A percentile compares a stretch with the other conserved stretches of the same genome.
Evolutionary conservation across 2,797 vertebrate genomes (phyloP).

Genomic region (Micrastur ruficollis): DNA sequence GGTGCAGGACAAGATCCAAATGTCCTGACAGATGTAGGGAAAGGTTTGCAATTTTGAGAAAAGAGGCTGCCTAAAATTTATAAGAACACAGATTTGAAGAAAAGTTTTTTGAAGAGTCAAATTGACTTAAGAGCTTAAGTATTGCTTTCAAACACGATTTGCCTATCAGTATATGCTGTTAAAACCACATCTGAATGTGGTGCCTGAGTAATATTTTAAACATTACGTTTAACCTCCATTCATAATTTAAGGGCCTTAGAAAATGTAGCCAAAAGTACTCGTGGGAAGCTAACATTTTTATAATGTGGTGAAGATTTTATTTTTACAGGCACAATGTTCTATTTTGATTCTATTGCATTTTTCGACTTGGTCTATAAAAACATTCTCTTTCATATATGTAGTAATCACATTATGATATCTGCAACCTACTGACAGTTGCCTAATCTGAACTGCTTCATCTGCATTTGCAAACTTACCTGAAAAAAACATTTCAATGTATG

Average conservation of each 20-base stretch:
- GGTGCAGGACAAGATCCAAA: not conserved
- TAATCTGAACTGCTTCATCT: not conserved
- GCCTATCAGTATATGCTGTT: not conserved
- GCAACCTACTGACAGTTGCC: not conserved
- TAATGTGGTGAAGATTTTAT: not conserved
- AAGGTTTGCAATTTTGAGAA: not conserved
- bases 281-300: not conserved
- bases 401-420: not conserved
- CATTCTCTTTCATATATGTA: not conserved
- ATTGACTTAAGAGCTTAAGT: not conserved
- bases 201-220: not conserved
- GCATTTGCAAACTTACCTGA: not conserved
- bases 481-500: not conserved
- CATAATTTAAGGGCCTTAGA: not conserved
- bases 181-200: not conserved
- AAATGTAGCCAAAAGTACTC: not conserved
- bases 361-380: not conserved
- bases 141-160: not conserved
- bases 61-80: not conserved
- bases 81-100: not conserved
- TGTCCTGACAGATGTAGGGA: not conserved
- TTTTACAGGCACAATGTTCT: not conserved
- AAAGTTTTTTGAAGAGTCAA: not conserved
- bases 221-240: not conserved
- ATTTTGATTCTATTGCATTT: not conserved